phyloP scores from a whole-genome alignment of 2,888 invertebrate species.

The Pachydiplax longipennis region DNA sequence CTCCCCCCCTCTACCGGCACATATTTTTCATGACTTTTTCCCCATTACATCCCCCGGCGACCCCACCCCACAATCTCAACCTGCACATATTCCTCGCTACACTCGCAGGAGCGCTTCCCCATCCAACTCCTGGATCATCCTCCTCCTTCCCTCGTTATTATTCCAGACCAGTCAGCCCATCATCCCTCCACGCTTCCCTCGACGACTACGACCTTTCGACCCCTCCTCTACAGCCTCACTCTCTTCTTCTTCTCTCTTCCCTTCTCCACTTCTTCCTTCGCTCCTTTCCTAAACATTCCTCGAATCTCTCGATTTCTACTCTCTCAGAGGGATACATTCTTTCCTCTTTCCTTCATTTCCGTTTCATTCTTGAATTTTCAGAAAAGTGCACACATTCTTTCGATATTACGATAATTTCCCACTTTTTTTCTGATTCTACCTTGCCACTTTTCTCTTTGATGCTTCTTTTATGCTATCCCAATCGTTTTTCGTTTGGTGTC shows the following conservation, averaged over 20 bases:
- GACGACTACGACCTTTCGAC: conserved; percentile 1
- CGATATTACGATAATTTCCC: too few relatives aligned
- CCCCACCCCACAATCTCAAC: not conserved
- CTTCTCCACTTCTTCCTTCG: not conserved
- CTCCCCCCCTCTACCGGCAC: not conserved
- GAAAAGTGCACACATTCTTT: not conserved
- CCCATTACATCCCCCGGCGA: not conserved
- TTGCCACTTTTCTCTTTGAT: not conserved
- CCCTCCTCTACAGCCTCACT: not conserved
- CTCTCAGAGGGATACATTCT: not conserved
- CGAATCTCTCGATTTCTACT: not conserved
- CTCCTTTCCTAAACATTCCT: not conserved
- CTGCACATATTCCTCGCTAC: not conserved
- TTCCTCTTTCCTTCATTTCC: not conserved
- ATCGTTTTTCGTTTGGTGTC: not conserved
- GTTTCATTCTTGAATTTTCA: not conserved
- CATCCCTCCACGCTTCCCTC: not conserved
- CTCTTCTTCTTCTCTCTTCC: not conserved
- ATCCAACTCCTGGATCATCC: not conserved
- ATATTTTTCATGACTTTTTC: not conserved
- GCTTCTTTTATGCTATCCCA: not conserved
- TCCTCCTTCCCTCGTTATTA: not conserved
- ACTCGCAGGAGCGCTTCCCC: not conserved
- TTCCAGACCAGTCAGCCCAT: not conserved
- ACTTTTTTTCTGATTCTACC: not conserved